These are phyloP conservation scores for Spinibarbus caldwelli DNA, from an alignment of 2,797 vertebrate species.

Conservation along the genomic window DNA sequence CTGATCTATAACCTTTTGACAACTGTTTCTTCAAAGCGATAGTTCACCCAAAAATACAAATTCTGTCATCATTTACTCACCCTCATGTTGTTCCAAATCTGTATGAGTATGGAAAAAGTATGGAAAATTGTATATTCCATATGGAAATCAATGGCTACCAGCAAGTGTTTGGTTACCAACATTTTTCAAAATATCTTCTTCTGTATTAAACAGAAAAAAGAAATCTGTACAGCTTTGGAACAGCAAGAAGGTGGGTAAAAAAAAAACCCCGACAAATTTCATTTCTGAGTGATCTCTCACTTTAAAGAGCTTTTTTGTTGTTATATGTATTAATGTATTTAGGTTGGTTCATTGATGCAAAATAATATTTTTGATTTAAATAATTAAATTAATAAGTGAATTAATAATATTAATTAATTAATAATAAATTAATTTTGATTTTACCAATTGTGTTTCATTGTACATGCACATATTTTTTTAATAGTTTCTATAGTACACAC, in stretches of 20 bases:
- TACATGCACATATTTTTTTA: background rate
- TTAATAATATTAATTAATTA: background rate
- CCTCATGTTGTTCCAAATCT: background rate
- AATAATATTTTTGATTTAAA: too few relatives aligned
- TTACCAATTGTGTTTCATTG: background rate
- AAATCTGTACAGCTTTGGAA: background rate
- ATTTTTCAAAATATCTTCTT: too few relatives aligned
- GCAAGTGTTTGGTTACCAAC: too few relatives aligned
- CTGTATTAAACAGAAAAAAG: too few relatives aligned
- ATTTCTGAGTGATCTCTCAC: background rate
- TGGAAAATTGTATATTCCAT: too few relatives aligned
- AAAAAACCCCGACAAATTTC: fast-evolving
- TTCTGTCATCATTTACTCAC: background rate
- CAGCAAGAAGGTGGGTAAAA: background rate
- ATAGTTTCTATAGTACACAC: background rate
- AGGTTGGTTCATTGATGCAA: too few relatives aligned
- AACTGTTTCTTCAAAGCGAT: too few relatives aligned
- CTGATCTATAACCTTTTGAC: too few relatives aligned
- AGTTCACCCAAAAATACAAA: too few relatives aligned
- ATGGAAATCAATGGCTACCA: too few relatives aligned
- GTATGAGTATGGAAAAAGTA: background rate
- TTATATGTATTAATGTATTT: background rate
- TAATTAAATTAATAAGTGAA: background rate
- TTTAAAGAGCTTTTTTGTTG: too few relatives aligned
- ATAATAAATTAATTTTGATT: background rate